Percentiles rank a stretch among this genome's conserved stretches.
Evolutionary conservation across 2,888 invertebrate genomes (phyloP).

Genomic region (Cacoxenus indagator): DNA sequence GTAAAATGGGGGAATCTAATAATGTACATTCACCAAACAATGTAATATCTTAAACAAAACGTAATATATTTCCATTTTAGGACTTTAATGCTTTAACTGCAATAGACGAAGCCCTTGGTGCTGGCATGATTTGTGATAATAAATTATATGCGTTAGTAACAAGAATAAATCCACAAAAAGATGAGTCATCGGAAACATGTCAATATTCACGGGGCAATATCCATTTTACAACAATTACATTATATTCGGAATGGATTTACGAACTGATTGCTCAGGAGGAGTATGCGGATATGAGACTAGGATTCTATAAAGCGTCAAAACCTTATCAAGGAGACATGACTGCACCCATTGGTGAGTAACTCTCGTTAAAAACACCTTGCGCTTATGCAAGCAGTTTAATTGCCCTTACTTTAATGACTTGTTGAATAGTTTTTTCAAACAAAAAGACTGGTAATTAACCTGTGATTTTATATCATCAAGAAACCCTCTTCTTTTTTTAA

Average conservation of each 20-base stretch:
- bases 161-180: background rate
- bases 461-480: too few relatives aligned
- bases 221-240: background rate
- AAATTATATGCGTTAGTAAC: background rate
- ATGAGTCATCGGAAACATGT: background rate
- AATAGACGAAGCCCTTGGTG: background rate
- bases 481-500: too few relatives aligned
- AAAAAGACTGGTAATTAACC: too few relatives aligned
- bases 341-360: background rate
- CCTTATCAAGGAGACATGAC: background rate
- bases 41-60: too few relatives aligned
- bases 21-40: too few relatives aligned
- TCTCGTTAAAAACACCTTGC: background rate
- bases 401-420: too few relatives aligned
- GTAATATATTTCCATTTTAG: background rate
- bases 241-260: conserved; percentile 1
- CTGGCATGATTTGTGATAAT: background rate
- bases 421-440: too few relatives aligned
- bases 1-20: too few relatives aligned
- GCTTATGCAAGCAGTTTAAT: background rate
- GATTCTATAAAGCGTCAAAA: background rate
- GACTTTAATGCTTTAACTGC: background rate
- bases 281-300: background rate
- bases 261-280: background rate
- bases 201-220: background rate